Evolutionary conservation across 2,797 vertebrate species (phyloP).

Genomic region (Arrhamphus sclerolepis): DNA sequence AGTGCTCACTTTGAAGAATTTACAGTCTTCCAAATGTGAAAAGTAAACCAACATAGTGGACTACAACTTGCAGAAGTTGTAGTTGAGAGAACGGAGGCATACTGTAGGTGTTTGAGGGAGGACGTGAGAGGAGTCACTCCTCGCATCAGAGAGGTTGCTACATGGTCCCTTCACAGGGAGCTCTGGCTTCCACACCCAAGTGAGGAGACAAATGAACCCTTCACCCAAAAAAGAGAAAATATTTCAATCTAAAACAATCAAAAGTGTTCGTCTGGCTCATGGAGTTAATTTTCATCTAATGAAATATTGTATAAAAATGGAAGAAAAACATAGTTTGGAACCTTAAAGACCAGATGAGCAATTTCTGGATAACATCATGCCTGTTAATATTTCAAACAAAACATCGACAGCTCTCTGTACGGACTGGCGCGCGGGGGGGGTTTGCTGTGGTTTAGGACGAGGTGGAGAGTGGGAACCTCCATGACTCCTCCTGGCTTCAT

Average conservation of each 20-base stretch:
- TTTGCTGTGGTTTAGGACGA: no score
- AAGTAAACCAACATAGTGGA: constrained; percentile 64
- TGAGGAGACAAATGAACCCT: constrained; percentile 13
- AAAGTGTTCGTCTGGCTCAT: constrained; percentile 6
- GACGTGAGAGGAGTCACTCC: constrained; percentile 23
- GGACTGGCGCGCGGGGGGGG: no score
- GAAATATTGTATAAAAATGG: background rate
- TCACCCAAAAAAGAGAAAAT: background rate
- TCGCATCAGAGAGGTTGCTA: constrained; percentile 65
- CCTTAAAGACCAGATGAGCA: background rate
- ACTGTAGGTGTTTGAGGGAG: constrained; percentile 29
- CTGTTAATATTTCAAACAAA: no score
- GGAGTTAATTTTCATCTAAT: background rate
- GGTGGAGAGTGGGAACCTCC: no score
- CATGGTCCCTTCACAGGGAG: constrained; percentile 59
- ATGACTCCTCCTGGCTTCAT: no score
- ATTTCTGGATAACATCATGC: no score
- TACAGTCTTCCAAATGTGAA: constrained; percentile 31
- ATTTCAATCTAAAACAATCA: background rate
- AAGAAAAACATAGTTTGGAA: constrained; percentile 3
- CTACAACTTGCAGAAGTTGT: constrained; percentile 78
- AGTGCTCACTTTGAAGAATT: constrained; percentile 41
- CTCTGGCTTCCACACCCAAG: constrained; percentile 35
- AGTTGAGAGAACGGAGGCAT: constrained; percentile 30
- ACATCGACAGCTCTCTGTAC: no score